phyloP scores from a whole-genome alignment of 30 jellyfish, hydroid and myxozoan species.

The Turritopsis rubra region DNA sequence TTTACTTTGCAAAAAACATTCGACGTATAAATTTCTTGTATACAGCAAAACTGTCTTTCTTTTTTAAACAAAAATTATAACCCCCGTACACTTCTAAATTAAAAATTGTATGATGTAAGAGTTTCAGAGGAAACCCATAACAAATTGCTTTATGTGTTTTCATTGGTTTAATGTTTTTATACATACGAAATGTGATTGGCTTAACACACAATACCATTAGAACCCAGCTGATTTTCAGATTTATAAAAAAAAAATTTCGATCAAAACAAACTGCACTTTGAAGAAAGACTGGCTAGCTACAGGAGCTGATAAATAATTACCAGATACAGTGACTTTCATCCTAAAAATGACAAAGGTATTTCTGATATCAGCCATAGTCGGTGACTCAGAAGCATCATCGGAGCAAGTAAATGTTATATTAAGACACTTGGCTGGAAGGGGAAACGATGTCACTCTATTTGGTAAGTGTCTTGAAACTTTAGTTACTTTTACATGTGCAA shows the following conservation, averaged over 20 bases:
- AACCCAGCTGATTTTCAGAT: conserved; percentile 40
- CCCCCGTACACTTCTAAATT: neutral
- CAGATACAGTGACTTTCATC: neutral
- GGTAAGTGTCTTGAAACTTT: too few species aligned
- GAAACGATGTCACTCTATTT: conserved; percentile 69
- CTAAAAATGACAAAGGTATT: conserved; percentile 25
- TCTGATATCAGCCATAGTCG: conserved; percentile 22
- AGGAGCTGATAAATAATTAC: neutral
- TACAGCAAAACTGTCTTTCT: too few species aligned
- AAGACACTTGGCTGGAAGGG: conserved; percentile 67
- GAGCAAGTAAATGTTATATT: conserved; percentile 69
- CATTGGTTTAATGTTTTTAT: neutral
- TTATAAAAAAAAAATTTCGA: conserved; percentile 16
- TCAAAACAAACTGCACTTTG: conserved; percentile 24
- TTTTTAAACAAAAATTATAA: neutral
- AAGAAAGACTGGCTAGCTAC: conserved; percentile 7
- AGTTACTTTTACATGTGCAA: too few species aligned
- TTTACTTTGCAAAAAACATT: too few species aligned
- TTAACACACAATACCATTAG: conserved; percentile 13
- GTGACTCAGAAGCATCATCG: conserved; percentile 36
- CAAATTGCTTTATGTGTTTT: neutral
- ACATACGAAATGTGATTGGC: conserved; percentile 14
- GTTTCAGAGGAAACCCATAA: neutral
- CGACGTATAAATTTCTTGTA: neutral
- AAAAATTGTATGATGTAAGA: neutral